phyloP scores from a whole-genome alignment of 2,113 vertebrate genomes.

The Gambusia holbrooki region DNA sequence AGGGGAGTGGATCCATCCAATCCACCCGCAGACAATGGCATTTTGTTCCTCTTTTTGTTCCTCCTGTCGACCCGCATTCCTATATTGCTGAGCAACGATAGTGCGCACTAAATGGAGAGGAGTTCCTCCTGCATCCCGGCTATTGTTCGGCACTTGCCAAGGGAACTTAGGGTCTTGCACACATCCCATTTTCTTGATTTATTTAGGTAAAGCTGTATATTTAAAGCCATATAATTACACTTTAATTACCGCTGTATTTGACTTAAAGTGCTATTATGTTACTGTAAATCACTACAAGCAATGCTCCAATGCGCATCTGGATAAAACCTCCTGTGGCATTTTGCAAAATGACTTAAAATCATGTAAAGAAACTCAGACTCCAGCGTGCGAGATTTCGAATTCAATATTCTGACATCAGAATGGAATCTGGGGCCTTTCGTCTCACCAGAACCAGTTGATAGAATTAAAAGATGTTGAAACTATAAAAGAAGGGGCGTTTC shows the following conservation, averaged over 20 bases:
- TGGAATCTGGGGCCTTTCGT: conserved; percentile 34
- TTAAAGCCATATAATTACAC: conserved; percentile 62
- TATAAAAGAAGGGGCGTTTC: conserved; percentile 77
- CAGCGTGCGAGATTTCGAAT: not conserved
- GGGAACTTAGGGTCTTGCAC: conserved; percentile 67
- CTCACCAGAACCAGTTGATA: conserved; percentile 64
- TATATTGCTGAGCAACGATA: conserved; percentile 80
- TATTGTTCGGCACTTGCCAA: conserved; percentile 75
- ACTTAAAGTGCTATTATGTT: conserved; percentile 67
- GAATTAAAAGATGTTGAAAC: conserved; percentile 80
- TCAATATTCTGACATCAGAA: conserved; percentile 43
- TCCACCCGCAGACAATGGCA: conserved; percentile 88
- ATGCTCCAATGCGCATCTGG: not conserved
- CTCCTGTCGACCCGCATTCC: conserved; percentile 87
- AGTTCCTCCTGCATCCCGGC: conserved; percentile 56
- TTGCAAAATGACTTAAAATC: not conserved
- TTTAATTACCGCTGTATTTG: conserved; percentile 68
- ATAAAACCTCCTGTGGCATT: not conserved
- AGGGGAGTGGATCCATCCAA: conserved; percentile 82
- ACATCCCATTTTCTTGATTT: conserved; percentile 76
- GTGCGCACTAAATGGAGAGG: conserved; percentile 71
- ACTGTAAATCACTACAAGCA: conserved; percentile 74
- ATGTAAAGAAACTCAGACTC: not conserved
- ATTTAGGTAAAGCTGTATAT: conserved; percentile 76
- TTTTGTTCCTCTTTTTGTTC: conserved; percentile 90